These are phyloP conservation scores for Acanthochromis polyacanthus DNA, from an alignment of 2,113 vertebrate genomes.

Conservation along the genomic window DNA sequence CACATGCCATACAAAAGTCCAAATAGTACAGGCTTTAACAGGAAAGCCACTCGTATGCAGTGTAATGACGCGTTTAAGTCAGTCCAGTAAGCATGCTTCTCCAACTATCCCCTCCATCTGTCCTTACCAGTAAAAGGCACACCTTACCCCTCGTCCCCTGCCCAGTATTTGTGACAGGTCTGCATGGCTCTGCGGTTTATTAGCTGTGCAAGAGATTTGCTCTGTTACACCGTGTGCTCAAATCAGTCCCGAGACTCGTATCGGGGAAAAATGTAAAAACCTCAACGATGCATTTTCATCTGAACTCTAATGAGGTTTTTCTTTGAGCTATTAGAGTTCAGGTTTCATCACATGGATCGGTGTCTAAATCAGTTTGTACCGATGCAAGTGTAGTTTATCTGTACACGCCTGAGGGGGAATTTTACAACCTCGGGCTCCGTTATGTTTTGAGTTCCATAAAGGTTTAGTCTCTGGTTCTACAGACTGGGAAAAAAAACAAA, in stretches of 20 bases:
- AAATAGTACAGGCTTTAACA: conserved; percentile 30
- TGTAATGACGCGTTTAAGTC: conserved; percentile 46
- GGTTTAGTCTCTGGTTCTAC: conserved; percentile 55
- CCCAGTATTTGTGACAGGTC: conserved; percentile 41
- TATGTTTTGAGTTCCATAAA: conserved; percentile 58
- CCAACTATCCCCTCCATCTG: conserved; percentile 79
- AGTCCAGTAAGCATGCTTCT: conserved; percentile 83
- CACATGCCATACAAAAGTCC: conserved; percentile 58
- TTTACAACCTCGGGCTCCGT: conserved; percentile 29
- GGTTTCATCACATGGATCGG: conserved; percentile 12
- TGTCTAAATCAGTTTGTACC: conserved; percentile 37
- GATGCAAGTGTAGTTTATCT: conserved; percentile 49
- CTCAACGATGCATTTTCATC: conserved; percentile 14
- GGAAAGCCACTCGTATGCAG: conserved; percentile 48
- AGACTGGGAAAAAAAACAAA: too few relatives aligned
- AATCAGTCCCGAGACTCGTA: conserved; percentile 33
- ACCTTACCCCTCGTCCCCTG: conserved; percentile 72
- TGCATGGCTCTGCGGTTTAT: conserved; percentile 45
- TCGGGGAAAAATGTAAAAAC: conserved; percentile 47
- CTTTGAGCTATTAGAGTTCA: conserved; percentile 28
- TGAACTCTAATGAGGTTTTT: conserved; percentile 25
- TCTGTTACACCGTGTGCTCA: conserved; percentile 42
- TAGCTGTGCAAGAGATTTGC: conserved; percentile 57
- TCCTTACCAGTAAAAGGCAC: conserved; percentile 90
- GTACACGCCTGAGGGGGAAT: conserved; percentile 28